Conservation (phyloP, 2,113 vertebrate species). For the Indri indri region DNA sequence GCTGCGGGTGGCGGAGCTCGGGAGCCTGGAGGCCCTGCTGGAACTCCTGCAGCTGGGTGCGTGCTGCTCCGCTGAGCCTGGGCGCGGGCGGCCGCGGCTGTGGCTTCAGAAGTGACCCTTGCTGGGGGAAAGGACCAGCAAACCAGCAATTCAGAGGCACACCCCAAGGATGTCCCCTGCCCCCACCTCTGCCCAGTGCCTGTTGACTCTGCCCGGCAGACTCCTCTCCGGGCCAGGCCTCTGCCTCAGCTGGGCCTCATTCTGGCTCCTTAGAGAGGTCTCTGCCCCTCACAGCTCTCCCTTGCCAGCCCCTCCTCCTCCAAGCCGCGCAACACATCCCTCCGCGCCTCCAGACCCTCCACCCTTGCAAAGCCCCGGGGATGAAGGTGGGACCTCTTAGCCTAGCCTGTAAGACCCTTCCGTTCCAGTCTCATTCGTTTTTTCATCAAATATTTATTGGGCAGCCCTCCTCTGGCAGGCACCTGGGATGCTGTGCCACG, state of each 20-base stretch:
- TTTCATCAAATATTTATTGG: neutral
- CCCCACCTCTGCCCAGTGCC: neutral
- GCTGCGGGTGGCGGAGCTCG: slow-evolving; percentile 79
- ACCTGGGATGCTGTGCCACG: accelerated
- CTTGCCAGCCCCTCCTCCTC: neutral
- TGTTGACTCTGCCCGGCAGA: neutral
- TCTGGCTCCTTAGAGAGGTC: neutral
- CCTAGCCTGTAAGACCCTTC: neutral
- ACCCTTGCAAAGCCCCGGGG: neutral
- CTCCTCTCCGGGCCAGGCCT: neutral
- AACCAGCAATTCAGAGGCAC: neutral
- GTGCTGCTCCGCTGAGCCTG: neutral
- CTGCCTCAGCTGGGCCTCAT: neutral
- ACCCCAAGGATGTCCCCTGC: neutral
- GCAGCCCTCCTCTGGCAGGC: neutral
- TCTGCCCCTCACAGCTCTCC: neutral
- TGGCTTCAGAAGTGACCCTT: neutral
- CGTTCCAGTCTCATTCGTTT: neutral
- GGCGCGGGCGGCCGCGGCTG: neutral
- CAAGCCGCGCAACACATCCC: neutral
- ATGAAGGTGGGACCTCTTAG: neutral
- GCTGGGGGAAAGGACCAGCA: neutral
- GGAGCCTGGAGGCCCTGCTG: slow-evolving; percentile 78
- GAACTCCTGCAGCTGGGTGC: slow-evolving; percentile 84
- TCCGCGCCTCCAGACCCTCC: neutral